Evolutionary conservation across 2,888 invertebrate species (phyloP).

Genomic region (Strigamia maritima): DNA sequence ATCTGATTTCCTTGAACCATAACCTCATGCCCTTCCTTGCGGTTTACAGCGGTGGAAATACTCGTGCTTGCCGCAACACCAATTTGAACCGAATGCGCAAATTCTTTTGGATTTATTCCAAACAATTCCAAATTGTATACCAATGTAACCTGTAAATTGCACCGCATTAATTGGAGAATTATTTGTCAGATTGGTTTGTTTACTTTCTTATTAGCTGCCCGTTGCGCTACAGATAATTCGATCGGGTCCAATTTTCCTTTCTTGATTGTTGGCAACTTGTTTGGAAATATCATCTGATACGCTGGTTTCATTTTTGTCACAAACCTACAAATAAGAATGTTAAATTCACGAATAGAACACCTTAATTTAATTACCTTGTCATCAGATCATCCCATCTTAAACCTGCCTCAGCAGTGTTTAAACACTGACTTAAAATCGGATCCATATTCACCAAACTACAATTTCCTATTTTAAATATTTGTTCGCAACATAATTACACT

Average conservation of each 20-base stretch:
- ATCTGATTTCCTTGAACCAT: constrained; percentile 90
- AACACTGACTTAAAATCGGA: not conserved
- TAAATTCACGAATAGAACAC: not conserved
- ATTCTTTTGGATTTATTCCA: constrained; percentile 74
- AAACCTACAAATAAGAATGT: constrained; percentile 51
- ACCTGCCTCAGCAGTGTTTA: constrained; percentile 42
- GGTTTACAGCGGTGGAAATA: constrained; percentile 69
- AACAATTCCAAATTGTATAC: constrained; percentile 84
- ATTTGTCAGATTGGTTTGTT: not conserved
- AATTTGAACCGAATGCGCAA: constrained; percentile 77
- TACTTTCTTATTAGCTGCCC: constrained; percentile 85
- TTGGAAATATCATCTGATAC: constrained; percentile 60
- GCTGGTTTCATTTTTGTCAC: constrained; percentile 68
- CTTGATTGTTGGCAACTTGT: constrained; percentile 56
- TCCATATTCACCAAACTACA: not conserved
- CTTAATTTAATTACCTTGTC: constrained; percentile 51
- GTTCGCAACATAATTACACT: not conserved
- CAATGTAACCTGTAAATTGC: constrained; percentile 66
- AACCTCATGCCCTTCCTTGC: constrained; percentile 64
- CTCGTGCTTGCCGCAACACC: constrained; percentile 84
- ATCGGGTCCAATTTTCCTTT: constrained; percentile 74
- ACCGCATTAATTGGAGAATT: not conserved
- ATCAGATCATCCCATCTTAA: constrained; percentile 71
- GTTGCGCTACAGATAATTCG: constrained; percentile 69
- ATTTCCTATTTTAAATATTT: not conserved